Base-by-base conservation (phyloP, 1,140 invertebrate species). In the Drosophila arawakana region DNA sequence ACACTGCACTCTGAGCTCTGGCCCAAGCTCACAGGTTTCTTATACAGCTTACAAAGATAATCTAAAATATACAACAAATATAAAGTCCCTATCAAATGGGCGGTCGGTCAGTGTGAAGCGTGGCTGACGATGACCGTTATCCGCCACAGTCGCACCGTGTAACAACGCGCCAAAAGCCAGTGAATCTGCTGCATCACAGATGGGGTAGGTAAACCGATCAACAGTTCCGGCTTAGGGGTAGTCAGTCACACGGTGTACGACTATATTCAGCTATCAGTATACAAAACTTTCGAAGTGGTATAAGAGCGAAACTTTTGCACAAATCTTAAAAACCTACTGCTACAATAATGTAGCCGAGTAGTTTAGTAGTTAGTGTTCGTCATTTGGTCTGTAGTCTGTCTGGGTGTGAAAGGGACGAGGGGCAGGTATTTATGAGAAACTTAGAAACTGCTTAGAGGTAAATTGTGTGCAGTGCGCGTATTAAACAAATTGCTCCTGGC, bases 401-500 rank as follows among this genome's bases (percentile, higher is more conserved):
- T 73, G 47, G 25, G 25, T 30, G 25, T 30, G 25, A 30, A 30
- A 30, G 25, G 3, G 25, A 67, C 71, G 58, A 73, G 68, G 73
- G 52, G 65, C 55, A 71, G 65, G 43, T 61, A 60, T 67, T 59
- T 58, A 62, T 74, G 75, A 78, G 70, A 80, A 89, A 86, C 80
- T 89, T 83, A 86, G 44, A 50, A 86, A 80, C 80, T 77, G 83
- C 70, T 81, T 76, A 79, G 47, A 71, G 78, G 43, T 81, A 77
- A 70, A 61, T 63, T 54, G 30, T 46, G 50, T 57, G 71, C 76
- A 46, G 54, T 41, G 30, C 55, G 41, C 25, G 25, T 1, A 98
- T 55, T 95, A 99, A 84, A 99, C 95, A 88, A 98, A 96, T 93
- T 99, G 98, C 93, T 98, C 97, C 59, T 95, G 95, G 91, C 97